phyloP scores from a whole-genome alignment of 2,797 vertebrate genomes.

The Emys orbicularis region DNA sequence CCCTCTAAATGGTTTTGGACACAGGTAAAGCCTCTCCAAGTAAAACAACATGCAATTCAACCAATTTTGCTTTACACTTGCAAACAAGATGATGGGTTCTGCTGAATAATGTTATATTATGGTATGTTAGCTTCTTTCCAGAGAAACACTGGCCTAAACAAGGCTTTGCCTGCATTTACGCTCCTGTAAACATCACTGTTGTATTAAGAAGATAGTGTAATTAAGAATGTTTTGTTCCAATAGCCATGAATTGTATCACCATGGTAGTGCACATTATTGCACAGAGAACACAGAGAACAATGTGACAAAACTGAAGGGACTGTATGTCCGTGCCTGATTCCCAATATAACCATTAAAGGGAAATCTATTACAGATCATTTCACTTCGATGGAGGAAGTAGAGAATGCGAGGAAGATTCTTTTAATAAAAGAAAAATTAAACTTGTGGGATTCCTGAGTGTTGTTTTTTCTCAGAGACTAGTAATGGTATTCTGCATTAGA shows the following conservation, averaged over 20 bases:
- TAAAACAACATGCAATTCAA: slow-evolving; percentile 13
- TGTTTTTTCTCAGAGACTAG: not conserved
- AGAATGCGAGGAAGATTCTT: not conserved
- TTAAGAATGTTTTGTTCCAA: not conserved
- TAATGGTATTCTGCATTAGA: slow-evolving; percentile 1
- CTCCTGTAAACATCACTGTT: not conserved
- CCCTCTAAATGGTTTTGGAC: slow-evolving; percentile 27
- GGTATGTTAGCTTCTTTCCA: not conserved
- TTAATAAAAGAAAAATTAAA: not conserved
- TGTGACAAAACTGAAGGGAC: not conserved
- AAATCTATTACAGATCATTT: not conserved
- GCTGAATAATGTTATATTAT: not conserved
- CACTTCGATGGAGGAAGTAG: not conserved
- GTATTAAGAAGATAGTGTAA: not conserved
- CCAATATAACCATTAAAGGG: not conserved
- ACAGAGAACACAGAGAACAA: not conserved
- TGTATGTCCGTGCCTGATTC: not conserved
- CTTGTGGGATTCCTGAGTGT: not conserved
- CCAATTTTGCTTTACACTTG: slow-evolving; percentile 38
- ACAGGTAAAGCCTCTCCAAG: slow-evolving; percentile 34
- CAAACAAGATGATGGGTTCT: not conserved
- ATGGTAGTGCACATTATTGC: not conserved
- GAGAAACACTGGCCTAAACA: not conserved
- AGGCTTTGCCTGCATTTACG: not conserved
- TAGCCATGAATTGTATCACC: not conserved